Base-by-base conservation (phyloP, 1,140 invertebrate genomes). In the Dolichoris vasculosae region DNA sequence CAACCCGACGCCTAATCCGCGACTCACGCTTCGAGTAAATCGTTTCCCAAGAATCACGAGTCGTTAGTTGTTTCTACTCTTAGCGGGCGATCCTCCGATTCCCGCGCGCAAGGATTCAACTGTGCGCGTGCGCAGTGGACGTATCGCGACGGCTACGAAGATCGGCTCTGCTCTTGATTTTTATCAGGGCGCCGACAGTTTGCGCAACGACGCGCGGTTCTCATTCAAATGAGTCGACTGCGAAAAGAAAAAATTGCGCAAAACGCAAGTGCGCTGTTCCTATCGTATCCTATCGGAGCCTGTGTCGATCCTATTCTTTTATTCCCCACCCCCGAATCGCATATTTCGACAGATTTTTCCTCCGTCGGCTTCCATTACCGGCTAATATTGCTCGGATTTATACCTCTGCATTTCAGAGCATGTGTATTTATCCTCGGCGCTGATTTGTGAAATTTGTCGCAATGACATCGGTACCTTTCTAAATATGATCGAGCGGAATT, bases 161-260 rank as follows among this genome's bases (percentile, higher is more conserved):
- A 69, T 26, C 40, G 69, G 2, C 67, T 11, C 20, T 23, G 17
- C 35, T 71, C 67, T 40, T 40, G 38, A 71, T 71, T 71, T 71
- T 71, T 71, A 71, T 71, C 67, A 35, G 32, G 20, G 1, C 15
- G 38, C 2, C 35, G 35, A 20, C 67, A 0, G 2, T 46, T 73
- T 43, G 23, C 38, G 11, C 38, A 43, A 73, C 69, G 20, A 2
- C 40, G 2, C 13, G 40, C 26, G 26, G 7, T 20, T 43, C 38
- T 9, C 38, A 73, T 73, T 73, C 38, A 73, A 73, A 73, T 73
- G 38, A 73, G 23, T 23, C 69, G 40, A 43, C 38, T 43, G 38
- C 38, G 26, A 43, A 43, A 30, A 71, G 35, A 71, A 73, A 73
- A 69, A 73, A 73, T 73, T 73, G 38, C 40, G 69, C 23, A 73